Base-by-base conservation (phyloP, 2,888 invertebrate species). In the Lepidochitona cinerea region DNA sequence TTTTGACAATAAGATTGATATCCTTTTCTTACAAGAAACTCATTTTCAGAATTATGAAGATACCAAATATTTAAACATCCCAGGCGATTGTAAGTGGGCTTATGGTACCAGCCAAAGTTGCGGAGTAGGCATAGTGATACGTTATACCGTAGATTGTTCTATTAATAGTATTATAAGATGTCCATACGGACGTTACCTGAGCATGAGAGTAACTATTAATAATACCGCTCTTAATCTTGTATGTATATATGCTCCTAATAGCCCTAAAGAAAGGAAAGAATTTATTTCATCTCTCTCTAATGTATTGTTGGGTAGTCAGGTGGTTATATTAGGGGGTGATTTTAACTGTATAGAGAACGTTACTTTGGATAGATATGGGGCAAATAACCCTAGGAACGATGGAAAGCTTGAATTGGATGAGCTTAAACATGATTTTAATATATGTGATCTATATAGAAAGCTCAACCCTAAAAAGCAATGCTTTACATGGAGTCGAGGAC, bases 281-380 rank as follows among this genome's bases (percentile, higher is more conserved):
- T 59, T 59, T 59, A 59, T 59, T 29, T 29, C 23, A 14, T 14
- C 23, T 23, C 29, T 59, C 14, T 23, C 23, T 59, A 59, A 4
- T 59, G 23, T 59, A 26, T 29, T 59, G 23, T 14, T 14, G 23
- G 7, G 5, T 12, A 65, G 70, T 35, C 23, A 69, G 14, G 23
- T 69, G 35, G 9, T 77, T 2, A 64, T 73, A 23, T n/a, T 77
- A 29, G 36, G 26, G 66, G 76, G 76, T 18, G 76, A 76, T 66
- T 76, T 72, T 70, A 76, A 76, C 67, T 76, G 53, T 70, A 67
- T 76, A 41, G 65, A 65, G 35, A 71, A 74, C 54, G 54, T 71
- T 23, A 14, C 35, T 0, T 54, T 74, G 0, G 72, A 76, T 35
- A 74, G 73, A 66, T n/a, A 73, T 32, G 75, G 75, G n/a, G 70